A percentile compares a stretch with the other conserved stretches of the same genome.
Conservation (phyloP, 2,113 vertebrate genomes). For the Leucoraja erinaceus region DNA sequence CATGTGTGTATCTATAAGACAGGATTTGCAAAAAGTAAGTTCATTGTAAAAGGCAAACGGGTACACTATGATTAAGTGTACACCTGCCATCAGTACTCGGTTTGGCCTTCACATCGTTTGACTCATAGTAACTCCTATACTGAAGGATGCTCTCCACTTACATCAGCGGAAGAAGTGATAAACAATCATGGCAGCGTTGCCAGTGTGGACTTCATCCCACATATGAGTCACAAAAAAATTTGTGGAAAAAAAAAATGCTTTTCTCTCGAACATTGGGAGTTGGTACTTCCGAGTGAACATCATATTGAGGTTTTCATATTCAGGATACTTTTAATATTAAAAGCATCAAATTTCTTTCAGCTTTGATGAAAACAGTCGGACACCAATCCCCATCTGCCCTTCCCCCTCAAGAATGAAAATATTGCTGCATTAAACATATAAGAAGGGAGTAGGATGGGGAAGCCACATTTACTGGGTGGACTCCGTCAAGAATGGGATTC, state of each 20-base stretch:
- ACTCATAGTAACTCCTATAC: background rate
- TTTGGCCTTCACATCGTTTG: background rate
- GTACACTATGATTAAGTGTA: background rate
- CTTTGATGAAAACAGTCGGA: background rate
- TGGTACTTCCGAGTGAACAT: background rate
- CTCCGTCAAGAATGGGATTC: background rate
- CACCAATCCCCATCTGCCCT: no score
- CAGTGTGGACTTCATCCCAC: background rate
- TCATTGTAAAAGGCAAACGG: background rate
- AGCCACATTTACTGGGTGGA: background rate
- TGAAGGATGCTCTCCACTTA: background rate
- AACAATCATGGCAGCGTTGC: background rate
- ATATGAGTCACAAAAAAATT: background rate
- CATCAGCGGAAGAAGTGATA: background rate
- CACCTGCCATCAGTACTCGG: background rate
- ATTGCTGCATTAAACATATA: background rate
- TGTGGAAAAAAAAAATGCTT: background rate
- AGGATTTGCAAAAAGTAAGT: background rate
- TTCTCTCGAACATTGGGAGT: background rate
- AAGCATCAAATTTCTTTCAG: background rate
- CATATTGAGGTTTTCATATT: background rate
- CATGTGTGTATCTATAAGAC: background rate
- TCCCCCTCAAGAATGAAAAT: background rate
- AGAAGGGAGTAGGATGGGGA: background rate
- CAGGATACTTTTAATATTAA: background rate